These are phyloP conservation scores for Muricea muricata DNA, from an alignment of 92 coral and sea anemone species.

Conservation along the genomic window DNA sequence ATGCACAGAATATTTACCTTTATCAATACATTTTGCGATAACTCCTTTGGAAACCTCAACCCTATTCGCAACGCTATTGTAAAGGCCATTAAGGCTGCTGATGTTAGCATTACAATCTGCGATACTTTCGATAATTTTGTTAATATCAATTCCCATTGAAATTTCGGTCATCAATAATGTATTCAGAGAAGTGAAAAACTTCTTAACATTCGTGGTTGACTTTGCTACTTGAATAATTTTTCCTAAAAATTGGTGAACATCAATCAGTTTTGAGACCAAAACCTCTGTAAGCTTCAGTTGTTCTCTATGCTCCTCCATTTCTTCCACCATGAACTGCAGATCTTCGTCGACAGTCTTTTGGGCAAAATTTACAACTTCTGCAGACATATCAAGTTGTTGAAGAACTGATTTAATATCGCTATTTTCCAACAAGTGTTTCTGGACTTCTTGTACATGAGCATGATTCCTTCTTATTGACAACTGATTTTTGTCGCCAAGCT, in stretches of 20 bases:
- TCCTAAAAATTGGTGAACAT: conserved; percentile 84
- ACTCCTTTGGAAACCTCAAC: conserved; percentile 79
- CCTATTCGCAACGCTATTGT: conserved; percentile 75
- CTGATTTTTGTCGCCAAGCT: not conserved
- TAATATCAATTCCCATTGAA: not conserved
- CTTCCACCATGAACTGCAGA: conserved; percentile 84
- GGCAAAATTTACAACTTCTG: conserved; percentile 72
- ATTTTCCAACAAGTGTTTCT: conserved; percentile 12
- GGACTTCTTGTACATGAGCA: conserved; percentile 10
- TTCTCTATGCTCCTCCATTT: conserved; percentile 92
- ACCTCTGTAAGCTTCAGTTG: conserved; percentile 80
- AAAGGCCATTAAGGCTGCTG: conserved; percentile 64
- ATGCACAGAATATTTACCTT: conserved; percentile 71
- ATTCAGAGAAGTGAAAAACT: not conserved
- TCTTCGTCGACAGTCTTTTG: conserved; percentile 83
- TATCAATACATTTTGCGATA: conserved; percentile 49
- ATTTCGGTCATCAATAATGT: not conserved
- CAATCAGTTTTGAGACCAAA: conserved; percentile 85
- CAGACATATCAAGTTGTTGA: conserved; percentile 61
- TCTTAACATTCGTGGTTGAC: not conserved
- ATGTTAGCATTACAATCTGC: conserved; percentile 61
- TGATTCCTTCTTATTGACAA: not conserved
- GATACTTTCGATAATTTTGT: conserved; percentile 18
- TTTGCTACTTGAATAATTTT: conserved; percentile 46
- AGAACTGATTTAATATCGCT: conserved; percentile 28